phyloP scores from a whole-genome alignment of 2,888 invertebrate genomes.

The Melinaea marsaeus region DNA sequence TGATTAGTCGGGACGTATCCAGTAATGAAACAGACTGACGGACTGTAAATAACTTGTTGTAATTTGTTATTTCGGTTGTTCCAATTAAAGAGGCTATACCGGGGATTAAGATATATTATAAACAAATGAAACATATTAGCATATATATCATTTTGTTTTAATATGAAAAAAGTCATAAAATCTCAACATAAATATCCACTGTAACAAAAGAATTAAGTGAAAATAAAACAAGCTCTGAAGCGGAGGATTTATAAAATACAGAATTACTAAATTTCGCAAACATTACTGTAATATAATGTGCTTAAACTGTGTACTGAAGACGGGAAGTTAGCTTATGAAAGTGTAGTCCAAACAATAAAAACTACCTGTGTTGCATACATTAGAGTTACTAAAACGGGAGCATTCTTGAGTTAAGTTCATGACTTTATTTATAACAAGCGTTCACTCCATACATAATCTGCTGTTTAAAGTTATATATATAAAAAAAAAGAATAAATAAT shows the following conservation, averaged over 20 bases:
- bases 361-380: slow-evolving; percentile 17
- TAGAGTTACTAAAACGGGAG: slow-evolving; percentile 15
- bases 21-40: slow-evolving; percentile 45
- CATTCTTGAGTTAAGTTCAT: slow-evolving; percentile 18
- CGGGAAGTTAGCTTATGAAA: slow-evolving; percentile 22
- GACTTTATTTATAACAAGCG: slow-evolving; percentile 19
- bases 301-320: slow-evolving; percentile 22
- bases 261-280: slow-evolving; percentile 15
- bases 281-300: slow-evolving; percentile 29
- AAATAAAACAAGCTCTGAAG: not conserved
- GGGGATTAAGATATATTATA: no score
- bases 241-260: not conserved
- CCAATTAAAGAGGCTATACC: no score
- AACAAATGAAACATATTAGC: no score
- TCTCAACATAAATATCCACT: no score
- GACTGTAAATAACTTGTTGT: slow-evolving; percentile 55
- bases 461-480: no score
- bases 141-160: no score
- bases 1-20: slow-evolving; percentile 51
- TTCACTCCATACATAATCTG: not conserved
- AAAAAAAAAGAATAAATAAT: no score
- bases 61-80: slow-evolving; percentile 31
- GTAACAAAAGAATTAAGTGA: not conserved
- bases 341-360: slow-evolving; percentile 26
- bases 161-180: no score